Percentiles rank a stretch among this genome's conserved stretches.
Conservation (phyloP, 1,140 invertebrate genomes). For the Apis dorsata region DNA sequence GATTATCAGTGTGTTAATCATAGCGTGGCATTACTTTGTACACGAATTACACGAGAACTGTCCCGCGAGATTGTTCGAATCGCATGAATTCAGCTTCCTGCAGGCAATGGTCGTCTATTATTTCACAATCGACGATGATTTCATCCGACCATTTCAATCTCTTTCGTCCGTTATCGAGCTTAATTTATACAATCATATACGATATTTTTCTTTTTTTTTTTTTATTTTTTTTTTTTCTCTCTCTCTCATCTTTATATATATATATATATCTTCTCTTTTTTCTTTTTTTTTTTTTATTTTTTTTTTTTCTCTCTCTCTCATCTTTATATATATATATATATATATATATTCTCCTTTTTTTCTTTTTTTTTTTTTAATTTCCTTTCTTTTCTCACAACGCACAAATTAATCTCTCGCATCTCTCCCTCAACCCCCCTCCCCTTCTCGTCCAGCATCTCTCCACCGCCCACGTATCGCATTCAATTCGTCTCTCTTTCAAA, state of each 20-base stretch:
- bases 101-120: constrained; percentile 34
- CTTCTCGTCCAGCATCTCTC: constrained; percentile 10
- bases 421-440: neutral
- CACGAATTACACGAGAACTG: constrained; percentile 39
- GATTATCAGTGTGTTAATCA: constrained; percentile 16
- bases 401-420: constrained; percentile 56
- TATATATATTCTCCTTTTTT: no score
- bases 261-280: no score
- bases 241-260: no score
- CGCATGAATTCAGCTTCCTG: constrained; percentile 47
- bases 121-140: constrained; percentile 49
- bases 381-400: neutral
- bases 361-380: neutral
- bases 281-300: neutral
- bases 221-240: neutral
- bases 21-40: constrained; percentile 22
- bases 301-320: neutral
- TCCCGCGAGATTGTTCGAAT: constrained; percentile 46
- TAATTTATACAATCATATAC: constrained; percentile 61
- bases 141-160: constrained; percentile 42
- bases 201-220: constrained; percentile 54
- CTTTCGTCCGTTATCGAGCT: constrained; percentile 23
- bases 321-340: no score
- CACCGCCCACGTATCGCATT: constrained; percentile 31
- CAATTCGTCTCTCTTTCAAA: constrained; percentile 20